phyloP scores from a whole-genome alignment of 1,140 invertebrate species.

The Eupristina koningsbergeri region DNA sequence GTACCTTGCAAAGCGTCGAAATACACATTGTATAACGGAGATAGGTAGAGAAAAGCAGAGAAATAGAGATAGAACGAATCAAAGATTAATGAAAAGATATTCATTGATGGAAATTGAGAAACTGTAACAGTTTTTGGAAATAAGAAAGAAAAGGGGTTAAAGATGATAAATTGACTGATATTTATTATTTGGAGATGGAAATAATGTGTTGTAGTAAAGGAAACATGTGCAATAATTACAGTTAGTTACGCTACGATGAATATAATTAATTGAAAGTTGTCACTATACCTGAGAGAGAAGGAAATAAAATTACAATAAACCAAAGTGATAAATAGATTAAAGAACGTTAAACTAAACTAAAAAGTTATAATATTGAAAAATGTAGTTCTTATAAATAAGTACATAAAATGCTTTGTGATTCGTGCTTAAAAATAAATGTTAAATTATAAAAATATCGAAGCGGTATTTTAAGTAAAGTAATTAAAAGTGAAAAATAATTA shows the following conservation, averaged over 20 bases:
- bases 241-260: not conserved
- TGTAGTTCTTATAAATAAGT: not conserved
- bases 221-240: not conserved
- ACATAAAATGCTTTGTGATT: not conserved
- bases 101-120: constrained; percentile 30
- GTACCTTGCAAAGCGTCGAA: constrained; percentile 51
- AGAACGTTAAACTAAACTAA: not conserved
- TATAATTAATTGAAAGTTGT: constrained; percentile 2
- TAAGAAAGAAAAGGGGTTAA: not conserved
- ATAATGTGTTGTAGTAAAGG: not conserved
- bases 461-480: not conserved
- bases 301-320: not conserved
- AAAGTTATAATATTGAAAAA: not conserved
- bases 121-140: constrained; percentile 26
- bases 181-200: constrained; percentile 9
- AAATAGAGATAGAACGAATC: constrained; percentile 40
- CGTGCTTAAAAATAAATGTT: not conserved
- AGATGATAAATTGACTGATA: constrained; percentile 8
- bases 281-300: not conserved
- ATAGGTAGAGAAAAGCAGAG: not conserved
- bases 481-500: not conserved
- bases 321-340: not conserved
- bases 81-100: constrained; percentile 37
- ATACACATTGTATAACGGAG: constrained; percentile 47
- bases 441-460: not conserved